A percentile compares a stretch with the other conserved stretches of the same genome.
These are phyloP conservation scores for Linnaemya vulpina DNA, from an alignment of 2,888 invertebrate genomes.

Conservation along the genomic window DNA sequence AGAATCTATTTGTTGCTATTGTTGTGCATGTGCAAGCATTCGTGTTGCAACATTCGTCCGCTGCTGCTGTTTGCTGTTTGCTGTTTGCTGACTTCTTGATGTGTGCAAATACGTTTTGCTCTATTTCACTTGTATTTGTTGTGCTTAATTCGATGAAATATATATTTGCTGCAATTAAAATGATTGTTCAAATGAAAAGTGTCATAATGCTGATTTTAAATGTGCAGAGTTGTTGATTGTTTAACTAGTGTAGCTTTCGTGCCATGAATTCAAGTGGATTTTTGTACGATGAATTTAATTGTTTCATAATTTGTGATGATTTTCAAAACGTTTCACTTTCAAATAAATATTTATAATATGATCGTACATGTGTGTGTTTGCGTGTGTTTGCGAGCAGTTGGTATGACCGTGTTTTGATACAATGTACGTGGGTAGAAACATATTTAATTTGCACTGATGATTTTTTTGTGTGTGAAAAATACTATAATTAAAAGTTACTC, in stretches of 20 bases:
- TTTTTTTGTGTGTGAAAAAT: background rate
- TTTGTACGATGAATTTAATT: constrained; percentile 27
- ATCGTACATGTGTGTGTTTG: background rate
- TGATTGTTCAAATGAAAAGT: constrained; percentile 37
- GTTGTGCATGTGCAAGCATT: constrained; percentile 1
- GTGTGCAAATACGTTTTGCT: constrained; percentile 48
- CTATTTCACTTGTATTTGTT: constrained; percentile 49
- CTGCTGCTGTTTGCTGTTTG: background rate
- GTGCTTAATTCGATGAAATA: constrained; percentile 39
- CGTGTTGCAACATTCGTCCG: constrained; percentile 24
- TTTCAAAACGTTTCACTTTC: constrained; percentile 44
- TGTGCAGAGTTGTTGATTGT: constrained; percentile 22
- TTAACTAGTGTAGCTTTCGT: constrained; percentile 24
- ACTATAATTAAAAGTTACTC: background rate
- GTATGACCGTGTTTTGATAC: background rate
- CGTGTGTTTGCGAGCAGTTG: background rate
- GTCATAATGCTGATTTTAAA: constrained; percentile 48
- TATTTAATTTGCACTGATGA: background rate
- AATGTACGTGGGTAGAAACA: background rate
- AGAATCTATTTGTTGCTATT: constrained; percentile 18
- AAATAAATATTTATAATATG: constrained; percentile 1
- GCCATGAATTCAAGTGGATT: constrained; percentile 22
- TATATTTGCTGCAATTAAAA: constrained; percentile 54
- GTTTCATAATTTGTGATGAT: constrained; percentile 54
- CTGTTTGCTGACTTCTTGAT: background rate